Conservation (phyloP, 2,797 vertebrate genomes). For the Zenarchopterus dispar region DNA sequence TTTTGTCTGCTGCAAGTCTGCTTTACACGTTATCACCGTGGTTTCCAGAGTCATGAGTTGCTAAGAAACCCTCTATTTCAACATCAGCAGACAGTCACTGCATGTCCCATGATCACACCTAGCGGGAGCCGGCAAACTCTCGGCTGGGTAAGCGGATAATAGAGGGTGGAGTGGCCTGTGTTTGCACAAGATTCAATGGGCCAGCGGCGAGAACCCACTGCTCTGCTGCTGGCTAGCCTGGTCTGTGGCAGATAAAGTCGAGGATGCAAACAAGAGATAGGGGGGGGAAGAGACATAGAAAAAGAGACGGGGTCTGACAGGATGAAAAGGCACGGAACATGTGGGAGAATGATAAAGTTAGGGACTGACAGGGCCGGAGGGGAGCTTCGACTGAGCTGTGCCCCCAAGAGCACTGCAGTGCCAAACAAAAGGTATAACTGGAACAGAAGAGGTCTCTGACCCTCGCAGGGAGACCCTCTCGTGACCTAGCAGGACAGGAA, state of each 20-base stretch:
- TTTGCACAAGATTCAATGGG: slow-evolving; percentile 8
- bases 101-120: slow-evolving; percentile 68
- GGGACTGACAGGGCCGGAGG: slow-evolving; percentile 58
- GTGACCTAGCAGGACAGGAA: slow-evolving; percentile 83
- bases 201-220: background rate
- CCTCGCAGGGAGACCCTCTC: slow-evolving; percentile 78
- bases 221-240: background rate
- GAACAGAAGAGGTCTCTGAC: slow-evolving; percentile 75
- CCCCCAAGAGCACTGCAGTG: slow-evolving; percentile 26
- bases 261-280: background rate
- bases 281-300: background rate
- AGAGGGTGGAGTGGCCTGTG: slow-evolving; percentile 15
- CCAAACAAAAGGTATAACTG: slow-evolving; percentile 75
- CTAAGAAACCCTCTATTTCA: slow-evolving; percentile 50
- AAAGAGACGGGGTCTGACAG: slow-evolving; percentile 9
- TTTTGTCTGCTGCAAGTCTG: slow-evolving; percentile 69
- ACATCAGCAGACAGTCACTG: slow-evolving; percentile 56
- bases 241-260: no score
- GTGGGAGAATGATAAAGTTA: slow-evolving; percentile 37
- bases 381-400: slow-evolving; percentile 43
- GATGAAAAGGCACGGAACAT: slow-evolving; percentile 25
- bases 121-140: slow-evolving; percentile 6
- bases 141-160: background rate
- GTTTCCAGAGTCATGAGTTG: slow-evolving; percentile 80
- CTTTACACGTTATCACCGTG: slow-evolving; percentile 68